phyloP scores from a whole-genome alignment of 2,797 vertebrate genomes.

The Erpetoichthys calabaricus region DNA sequence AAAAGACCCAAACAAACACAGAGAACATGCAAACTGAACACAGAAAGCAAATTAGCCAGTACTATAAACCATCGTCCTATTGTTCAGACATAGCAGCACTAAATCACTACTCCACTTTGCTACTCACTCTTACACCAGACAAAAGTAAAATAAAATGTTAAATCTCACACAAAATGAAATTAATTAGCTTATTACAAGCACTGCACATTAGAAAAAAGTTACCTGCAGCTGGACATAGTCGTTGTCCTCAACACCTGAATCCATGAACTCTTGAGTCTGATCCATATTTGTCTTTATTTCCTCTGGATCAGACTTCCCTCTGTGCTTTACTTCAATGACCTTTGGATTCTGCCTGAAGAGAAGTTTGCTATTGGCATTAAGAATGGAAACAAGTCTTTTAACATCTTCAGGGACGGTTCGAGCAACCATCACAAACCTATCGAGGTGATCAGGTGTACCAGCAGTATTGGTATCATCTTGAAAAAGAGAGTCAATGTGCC shows the following conservation, averaged over 20 bases:
- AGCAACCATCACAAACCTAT: conserved; percentile 79
- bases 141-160: too few relatives aligned
- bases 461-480: conserved; percentile 44
- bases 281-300: conserved; percentile 14
- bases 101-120: too few relatives aligned
- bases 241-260: conserved; percentile 41
- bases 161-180: too few relatives aligned
- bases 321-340: conserved; percentile 26
- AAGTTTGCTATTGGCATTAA: conserved; percentile 81
- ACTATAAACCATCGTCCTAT: too few relatives aligned
- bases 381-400: conserved; percentile 75
- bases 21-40: too few relatives aligned
- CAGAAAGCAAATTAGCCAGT: too few relatives aligned
- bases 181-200: too few relatives aligned
- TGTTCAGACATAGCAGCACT: too few relatives aligned
- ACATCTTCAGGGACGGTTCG: conserved; percentile 78
- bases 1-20: too few relatives aligned
- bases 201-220: conserved; percentile 7
- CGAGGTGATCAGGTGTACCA: conserved; percentile 67
- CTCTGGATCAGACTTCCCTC: conserved; percentile 16
- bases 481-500: conserved; percentile 60
- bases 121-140: too few relatives aligned
- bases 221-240: conserved; percentile 69
- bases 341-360: conserved; percentile 54
- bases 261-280: conserved; percentile 17